phyloP scores from a whole-genome alignment of 2,113 vertebrate genomes.

The Mus pahari region DNA sequence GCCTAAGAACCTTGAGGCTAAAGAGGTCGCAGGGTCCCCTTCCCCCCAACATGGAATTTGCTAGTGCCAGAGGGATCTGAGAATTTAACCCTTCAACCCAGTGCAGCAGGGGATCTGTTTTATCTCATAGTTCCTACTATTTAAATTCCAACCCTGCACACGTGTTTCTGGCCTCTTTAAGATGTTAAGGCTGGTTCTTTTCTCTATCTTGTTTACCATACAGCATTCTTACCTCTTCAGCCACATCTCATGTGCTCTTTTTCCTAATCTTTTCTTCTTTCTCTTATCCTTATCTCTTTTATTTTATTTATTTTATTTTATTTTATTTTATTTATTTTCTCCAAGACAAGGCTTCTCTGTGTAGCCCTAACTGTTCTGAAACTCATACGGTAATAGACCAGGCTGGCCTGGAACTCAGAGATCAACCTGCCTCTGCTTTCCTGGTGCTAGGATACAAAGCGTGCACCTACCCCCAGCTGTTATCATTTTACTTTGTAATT shows the following conservation, averaged over 20 bases:
- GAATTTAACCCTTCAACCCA: background rate
- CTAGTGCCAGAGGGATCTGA: background rate
- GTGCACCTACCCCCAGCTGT: background rate
- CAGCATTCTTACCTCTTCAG: background rate
- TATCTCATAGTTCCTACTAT: background rate
- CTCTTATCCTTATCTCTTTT: background rate
- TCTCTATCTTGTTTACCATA: background rate
- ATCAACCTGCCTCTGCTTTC: background rate
- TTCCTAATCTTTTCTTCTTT: background rate
- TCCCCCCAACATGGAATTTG: background rate
- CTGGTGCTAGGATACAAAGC: background rate
- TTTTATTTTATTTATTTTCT: background rate
- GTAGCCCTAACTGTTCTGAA: background rate
- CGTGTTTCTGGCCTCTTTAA: background rate
- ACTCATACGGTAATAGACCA: background rate
- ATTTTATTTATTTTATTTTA: background rate
- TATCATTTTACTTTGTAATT: background rate
- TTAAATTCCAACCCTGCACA: background rate
- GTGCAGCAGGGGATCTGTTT: background rate
- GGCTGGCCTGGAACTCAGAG: background rate
- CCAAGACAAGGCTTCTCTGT: background rate
- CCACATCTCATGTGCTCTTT: background rate
- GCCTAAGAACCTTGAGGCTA: background rate
- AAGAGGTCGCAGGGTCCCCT: background rate
- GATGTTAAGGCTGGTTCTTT: background rate